These are phyloP conservation scores for Callinectes sapidus DNA, from an alignment of 2,888 invertebrate genomes.

Conservation along the genomic window DNA sequence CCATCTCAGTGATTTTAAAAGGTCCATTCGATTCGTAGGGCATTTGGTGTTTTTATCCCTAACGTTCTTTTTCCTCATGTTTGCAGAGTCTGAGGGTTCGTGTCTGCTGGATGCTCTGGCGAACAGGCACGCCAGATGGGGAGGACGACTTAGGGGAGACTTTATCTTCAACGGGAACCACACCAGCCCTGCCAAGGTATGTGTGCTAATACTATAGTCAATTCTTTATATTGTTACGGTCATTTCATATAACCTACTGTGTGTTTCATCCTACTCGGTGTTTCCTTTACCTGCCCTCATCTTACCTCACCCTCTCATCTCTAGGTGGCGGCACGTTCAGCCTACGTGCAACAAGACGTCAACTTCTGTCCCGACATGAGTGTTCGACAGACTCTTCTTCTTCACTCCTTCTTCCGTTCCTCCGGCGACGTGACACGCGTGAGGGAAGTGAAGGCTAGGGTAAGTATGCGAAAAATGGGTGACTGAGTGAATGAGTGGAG, in stretches of 20 bases:
- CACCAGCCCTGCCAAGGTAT: slow-evolving; percentile 79
- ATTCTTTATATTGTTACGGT: background rate
- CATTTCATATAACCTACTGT: background rate
- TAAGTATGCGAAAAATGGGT: slow-evolving; percentile 75
- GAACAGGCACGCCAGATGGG: slow-evolving; percentile 81
- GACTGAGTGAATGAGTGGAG: background rate
- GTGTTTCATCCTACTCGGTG: background rate
- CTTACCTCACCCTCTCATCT: background rate
- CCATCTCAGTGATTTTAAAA: background rate
- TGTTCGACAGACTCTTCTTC: slow-evolving; percentile 90
- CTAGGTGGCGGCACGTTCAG: slow-evolving; percentile 84
- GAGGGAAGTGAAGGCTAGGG: slow-evolving; percentile 85
- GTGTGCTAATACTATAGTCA: background rate
- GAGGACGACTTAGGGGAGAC: slow-evolving; percentile 82
- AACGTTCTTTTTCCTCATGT: background rate
- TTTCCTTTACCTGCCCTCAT: background rate
- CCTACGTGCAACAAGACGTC: slow-evolving; percentile 85
- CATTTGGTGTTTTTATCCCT: background rate
- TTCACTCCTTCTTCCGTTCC: slow-evolving; percentile 86
- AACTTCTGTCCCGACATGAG: slow-evolving; percentile 90
- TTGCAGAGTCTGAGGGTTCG: slow-evolving; percentile 86
- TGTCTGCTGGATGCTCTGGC: slow-evolving; percentile 89
- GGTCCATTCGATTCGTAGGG: background rate
- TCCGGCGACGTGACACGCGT: slow-evolving; percentile 77
- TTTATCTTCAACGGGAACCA: slow-evolving; percentile 91